Percentiles rank a stretch among this genome's conserved stretches.
Conservation (phyloP, 2,888 invertebrate genomes). For the Thyatira batis region DNA sequence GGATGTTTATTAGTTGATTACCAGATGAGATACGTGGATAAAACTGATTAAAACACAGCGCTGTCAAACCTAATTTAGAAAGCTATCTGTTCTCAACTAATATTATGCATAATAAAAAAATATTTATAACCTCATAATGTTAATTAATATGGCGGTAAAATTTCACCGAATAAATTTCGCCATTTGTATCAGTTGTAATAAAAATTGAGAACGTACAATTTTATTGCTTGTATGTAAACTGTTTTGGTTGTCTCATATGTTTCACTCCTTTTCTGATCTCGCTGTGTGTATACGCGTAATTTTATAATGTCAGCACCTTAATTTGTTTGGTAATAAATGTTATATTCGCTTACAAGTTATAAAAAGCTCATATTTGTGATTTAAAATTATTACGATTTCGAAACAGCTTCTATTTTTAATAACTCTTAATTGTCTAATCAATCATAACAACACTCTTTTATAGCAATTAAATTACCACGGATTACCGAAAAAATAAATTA, state of each 20-base stretch:
- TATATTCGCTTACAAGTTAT: conserved; percentile 12
- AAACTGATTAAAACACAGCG: neutral
- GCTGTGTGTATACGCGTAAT: conserved; percentile 23
- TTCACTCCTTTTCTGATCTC: conserved; percentile 30
- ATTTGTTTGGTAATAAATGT: conserved; percentile 30
- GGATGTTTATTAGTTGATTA: neutral
- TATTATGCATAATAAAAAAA: neutral
- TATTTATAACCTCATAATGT: neutral
- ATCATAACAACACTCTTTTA: neutral
- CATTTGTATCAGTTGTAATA: neutral
- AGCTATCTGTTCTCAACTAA: neutral
- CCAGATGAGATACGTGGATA: conserved; percentile 1
- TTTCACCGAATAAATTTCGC: neutral
- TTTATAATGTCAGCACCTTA: conserved; percentile 33
- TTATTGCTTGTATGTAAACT: conserved; percentile 17
- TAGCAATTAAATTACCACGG: neutral
- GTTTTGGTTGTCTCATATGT: conserved; percentile 36
- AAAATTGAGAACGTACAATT: conserved; percentile 3
- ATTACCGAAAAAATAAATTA: neutral
- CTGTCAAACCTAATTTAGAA: neutral
- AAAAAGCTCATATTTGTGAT: conserved; percentile 7
- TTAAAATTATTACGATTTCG: conserved; percentile 10
- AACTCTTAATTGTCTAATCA: conserved; percentile 8
- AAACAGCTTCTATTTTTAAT: conserved; percentile 4
- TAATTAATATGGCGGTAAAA: neutral